A percentile compares a stretch with the other conserved stretches of the same genome.
These are phyloP conservation scores for Lacerta bilineata DNA, from an alignment of 2,797 vertebrate species.

Conservation along the genomic window DNA sequence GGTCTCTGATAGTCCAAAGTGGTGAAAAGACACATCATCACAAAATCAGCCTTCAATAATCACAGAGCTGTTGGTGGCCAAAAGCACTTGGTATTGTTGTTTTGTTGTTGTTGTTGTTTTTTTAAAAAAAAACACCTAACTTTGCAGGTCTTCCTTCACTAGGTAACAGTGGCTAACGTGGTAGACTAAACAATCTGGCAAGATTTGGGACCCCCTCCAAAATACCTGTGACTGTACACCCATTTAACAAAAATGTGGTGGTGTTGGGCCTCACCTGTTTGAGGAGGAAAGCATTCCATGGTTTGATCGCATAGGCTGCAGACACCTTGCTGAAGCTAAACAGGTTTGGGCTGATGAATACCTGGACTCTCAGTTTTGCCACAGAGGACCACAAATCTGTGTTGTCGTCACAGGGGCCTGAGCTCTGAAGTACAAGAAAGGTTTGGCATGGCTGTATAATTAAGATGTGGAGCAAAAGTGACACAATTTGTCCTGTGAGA, in stretches of 20 bases:
- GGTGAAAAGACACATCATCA: conserved; percentile 45
- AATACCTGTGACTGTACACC: neutral
- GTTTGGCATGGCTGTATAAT: neutral
- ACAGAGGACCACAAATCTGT: neutral
- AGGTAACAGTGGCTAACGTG: conserved; percentile 5
- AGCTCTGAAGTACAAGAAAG: neutral
- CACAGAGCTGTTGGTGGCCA: conserved; percentile 38
- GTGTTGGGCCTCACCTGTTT: neutral
- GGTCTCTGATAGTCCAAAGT: conserved; percentile 48
- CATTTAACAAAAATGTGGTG: too few relatives aligned
- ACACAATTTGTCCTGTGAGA: neutral
- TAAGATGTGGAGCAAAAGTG: neutral
- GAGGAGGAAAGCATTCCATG: too few relatives aligned
- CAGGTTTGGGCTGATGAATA: neutral
- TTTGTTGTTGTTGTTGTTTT: neutral
- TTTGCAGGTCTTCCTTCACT: conserved; percentile 3
- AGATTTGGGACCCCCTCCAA: neutral
- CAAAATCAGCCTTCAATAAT: conserved; percentile 50
- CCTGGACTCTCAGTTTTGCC: neutral
- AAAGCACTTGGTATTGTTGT: conserved; percentile 21
- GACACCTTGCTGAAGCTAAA: neutral
- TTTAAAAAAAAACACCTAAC: neutral
- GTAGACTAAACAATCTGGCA: neutral
- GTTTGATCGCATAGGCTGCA: too few relatives aligned
- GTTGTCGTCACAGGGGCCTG: neutral